These are phyloP conservation scores for Pseudochaenichthys georgianus DNA, from an alignment of 2,797 vertebrate genomes.

Conservation along the genomic window DNA sequence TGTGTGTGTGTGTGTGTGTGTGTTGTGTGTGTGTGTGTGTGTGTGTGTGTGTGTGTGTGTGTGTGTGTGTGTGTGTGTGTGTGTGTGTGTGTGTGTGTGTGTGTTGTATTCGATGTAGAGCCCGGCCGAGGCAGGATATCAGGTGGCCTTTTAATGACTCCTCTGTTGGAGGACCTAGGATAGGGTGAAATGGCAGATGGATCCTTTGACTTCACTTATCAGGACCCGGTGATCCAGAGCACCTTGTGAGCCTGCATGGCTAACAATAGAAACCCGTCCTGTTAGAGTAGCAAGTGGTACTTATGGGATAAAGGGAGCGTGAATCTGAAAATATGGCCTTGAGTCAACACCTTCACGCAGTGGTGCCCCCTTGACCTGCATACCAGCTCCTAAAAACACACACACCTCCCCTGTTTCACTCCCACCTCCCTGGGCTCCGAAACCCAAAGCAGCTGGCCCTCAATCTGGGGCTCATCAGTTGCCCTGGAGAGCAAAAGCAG, in stretches of 20 bases:
- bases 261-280: conserved; percentile 41
- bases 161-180: conserved; percentile 44
- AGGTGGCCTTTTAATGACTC: conserved; percentile 71
- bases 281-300: conserved; percentile 7
- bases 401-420: too few species aligned
- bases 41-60: neutral
- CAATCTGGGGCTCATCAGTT: conserved; percentile 79
- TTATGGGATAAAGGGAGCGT: conserved; percentile 9
- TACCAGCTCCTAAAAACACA: too few species aligned
- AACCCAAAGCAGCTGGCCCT: conserved; percentile 73
- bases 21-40: too few species aligned
- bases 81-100: too few species aligned
- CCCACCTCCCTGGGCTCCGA: conserved; percentile 56
- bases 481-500: conserved; percentile 68
- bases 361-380: conserved; percentile 61
- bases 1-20: too few species aligned
- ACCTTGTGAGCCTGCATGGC: conserved; percentile 53
- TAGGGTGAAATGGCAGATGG: conserved; percentile 60
- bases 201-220: conserved; percentile 60
- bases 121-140: conserved; percentile 53
- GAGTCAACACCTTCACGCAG: conserved; percentile 50
- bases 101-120: conserved; percentile 12
- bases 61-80: too few species aligned
- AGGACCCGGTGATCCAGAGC: conserved; percentile 45
- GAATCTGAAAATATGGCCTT: conserved; percentile 42